Conservation (phyloP, 1,140 invertebrate genomes). For the Gerris buenoi region DNA sequence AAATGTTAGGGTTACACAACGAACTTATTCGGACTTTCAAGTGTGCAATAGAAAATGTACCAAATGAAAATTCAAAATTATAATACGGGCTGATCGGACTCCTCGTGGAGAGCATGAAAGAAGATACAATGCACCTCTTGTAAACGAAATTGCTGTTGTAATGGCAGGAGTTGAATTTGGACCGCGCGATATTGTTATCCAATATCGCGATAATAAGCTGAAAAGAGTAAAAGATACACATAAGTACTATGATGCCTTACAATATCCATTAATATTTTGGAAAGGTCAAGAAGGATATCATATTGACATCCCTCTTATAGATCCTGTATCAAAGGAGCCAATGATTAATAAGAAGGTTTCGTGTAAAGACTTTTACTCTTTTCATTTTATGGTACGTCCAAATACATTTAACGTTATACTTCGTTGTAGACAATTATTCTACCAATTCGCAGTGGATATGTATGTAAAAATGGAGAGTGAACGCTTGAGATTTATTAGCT, state of each 20-base stretch:
- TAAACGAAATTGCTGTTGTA: constrained; percentile 21
- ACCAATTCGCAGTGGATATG: constrained; percentile 32
- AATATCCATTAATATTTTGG: constrained; percentile 35
- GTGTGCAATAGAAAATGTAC: constrained; percentile 31
- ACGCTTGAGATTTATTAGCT: constrained; percentile 28
- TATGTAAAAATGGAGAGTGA: constrained; percentile 35
- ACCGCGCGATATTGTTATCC: not conserved
- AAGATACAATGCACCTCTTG: constrained; percentile 6
- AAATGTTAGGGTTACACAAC: not conserved
- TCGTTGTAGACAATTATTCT: constrained; percentile 23
- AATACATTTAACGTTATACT: not conserved
- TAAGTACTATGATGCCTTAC: constrained; percentile 33
- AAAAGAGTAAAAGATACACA: constrained; percentile 31
- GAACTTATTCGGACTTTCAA: constrained; percentile 26
- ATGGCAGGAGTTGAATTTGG: constrained; percentile 21
- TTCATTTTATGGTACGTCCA: constrained; percentile 29
- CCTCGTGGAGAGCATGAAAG: constrained; percentile 32
- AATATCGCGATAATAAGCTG: constrained; percentile 16
- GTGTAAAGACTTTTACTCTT: constrained; percentile 28
- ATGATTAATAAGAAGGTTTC: constrained; percentile 11
- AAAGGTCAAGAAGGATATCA: constrained; percentile 26
- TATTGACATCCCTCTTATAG: constrained; percentile 14
- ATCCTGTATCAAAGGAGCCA: not conserved
- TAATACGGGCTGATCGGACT: constrained; percentile 23
- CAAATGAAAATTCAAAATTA: constrained; percentile 16